Percentiles rank a stretch among this genome's conserved stretches.
Conservation (phyloP, 2,797 vertebrate genomes). For the Melanotaenia pygmaea region DNA sequence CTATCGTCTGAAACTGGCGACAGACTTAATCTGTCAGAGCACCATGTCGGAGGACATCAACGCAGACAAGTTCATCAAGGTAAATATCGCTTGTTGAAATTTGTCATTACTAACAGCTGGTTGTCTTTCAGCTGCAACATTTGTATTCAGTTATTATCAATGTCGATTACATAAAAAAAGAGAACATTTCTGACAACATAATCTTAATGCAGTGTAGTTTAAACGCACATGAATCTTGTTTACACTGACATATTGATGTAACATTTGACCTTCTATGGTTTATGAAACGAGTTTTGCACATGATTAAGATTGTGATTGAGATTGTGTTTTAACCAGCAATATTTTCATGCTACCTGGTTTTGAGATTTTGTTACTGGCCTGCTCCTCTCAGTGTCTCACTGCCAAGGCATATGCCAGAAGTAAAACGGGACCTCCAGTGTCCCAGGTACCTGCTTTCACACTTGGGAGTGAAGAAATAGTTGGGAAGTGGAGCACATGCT, state of each 20-base stretch:
- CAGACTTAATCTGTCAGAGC: constrained; percentile 48
- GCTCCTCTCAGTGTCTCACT: constrained; percentile 38
- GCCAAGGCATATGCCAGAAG: constrained; percentile 48
- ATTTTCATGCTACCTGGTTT: constrained; percentile 21
- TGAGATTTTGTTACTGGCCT: constrained; percentile 39
- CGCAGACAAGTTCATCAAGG: constrained; percentile 94
- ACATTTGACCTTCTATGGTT: neutral
- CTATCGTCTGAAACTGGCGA: constrained; percentile 43
- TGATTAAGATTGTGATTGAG: neutral
- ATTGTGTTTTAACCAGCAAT: constrained; percentile 2
- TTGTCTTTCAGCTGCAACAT: neutral
- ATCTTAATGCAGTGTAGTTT: neutral
- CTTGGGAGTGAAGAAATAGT: constrained; percentile 23
- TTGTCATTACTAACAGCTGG: neutral
- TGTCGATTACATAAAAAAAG: neutral
- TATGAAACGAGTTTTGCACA: neutral
- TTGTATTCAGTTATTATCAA: neutral
- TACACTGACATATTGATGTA: neutral
- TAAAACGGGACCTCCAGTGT: constrained; percentile 66
- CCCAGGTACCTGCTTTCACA: constrained; percentile 24
- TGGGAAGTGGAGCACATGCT: constrained; percentile 24
- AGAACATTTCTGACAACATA: neutral
- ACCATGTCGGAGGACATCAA: constrained; percentile 90
- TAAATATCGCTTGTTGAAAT: constrained; percentile 51
- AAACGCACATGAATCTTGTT: neutral